These are phyloP conservation scores for Pseudomyrmex dendroicus DNA, from an alignment of 1,140 invertebrate species.

Conservation along the genomic window DNA sequence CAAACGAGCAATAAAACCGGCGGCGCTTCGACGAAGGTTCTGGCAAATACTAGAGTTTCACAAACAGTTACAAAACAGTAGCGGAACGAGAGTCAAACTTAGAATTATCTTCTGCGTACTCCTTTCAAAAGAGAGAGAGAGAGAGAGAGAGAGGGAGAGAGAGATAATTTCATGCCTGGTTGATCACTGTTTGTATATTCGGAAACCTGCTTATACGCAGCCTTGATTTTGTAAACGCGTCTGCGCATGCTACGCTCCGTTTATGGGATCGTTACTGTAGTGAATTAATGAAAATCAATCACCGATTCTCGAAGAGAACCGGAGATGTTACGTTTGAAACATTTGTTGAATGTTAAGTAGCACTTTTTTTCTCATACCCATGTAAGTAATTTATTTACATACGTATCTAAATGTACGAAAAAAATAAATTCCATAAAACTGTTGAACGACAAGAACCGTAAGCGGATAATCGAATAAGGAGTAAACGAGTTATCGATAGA, in stretches of 20 bases:
- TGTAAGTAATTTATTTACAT: no score
- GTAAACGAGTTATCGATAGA: background rate
- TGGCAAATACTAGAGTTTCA: conserved; percentile 21
- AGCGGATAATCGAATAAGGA: background rate
- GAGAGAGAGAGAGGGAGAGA: conserved; percentile 3
- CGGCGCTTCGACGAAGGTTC: background rate
- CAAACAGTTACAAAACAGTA: conserved; percentile 32
- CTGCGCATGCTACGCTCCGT: background rate
- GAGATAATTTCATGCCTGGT: conserved; percentile 47
- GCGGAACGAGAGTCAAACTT: conserved; percentile 38
- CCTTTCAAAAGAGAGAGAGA: background rate
- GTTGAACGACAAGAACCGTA: background rate
- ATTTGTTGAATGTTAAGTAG: background rate
- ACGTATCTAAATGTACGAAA: no score
- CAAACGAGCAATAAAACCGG: conserved; percentile 17
- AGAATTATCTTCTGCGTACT: conserved; percentile 29
- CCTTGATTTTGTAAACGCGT: conserved; percentile 50
- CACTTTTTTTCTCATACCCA: background rate
- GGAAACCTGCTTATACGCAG: conserved; percentile 42
- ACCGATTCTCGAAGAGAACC: no score
- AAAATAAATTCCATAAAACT: background rate
- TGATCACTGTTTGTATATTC: conserved; percentile 48
- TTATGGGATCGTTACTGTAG: background rate
- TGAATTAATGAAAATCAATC: no score
- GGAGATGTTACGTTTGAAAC: no score